Conservation (phyloP, 2,888 invertebrate species). For the Xylota segnis region DNA sequence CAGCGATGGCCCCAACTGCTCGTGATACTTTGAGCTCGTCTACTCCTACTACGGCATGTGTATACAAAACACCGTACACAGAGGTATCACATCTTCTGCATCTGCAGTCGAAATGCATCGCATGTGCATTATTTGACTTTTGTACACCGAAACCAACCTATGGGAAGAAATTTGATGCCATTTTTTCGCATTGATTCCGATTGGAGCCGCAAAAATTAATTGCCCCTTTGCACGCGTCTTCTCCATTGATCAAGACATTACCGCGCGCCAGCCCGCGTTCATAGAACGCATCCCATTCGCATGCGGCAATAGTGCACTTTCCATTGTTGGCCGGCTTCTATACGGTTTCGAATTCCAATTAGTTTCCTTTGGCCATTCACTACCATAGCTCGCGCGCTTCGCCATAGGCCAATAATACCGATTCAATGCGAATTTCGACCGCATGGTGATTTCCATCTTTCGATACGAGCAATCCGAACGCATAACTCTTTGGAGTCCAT, state of each 20-base stretch:
- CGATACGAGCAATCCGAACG: slow-evolving; percentile 70
- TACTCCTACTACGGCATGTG: slow-evolving; percentile 37
- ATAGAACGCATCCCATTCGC: slow-evolving; percentile 63
- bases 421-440: slow-evolving; percentile 56
- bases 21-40: slow-evolving; percentile 50
- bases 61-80: slow-evolving; percentile 17
- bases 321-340: slow-evolving; percentile 62
- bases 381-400: slow-evolving; percentile 3
- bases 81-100: slow-evolving; percentile 54
- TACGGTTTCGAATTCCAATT: slow-evolving; percentile 71
- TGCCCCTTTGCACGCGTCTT: slow-evolving; percentile 84
- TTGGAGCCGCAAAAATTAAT: slow-evolving; percentile 82
- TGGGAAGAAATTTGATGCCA: slow-evolving; percentile 62
- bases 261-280: slow-evolving; percentile 31
- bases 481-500: slow-evolving; percentile 59
- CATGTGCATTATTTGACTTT: slow-evolving; percentile 74
- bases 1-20: slow-evolving; percentile 49
- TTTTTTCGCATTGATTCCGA: slow-evolving; percentile 63
- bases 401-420: slow-evolving; percentile 49
- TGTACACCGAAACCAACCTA: slow-evolving; percentile 42
- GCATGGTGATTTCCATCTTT: slow-evolving; percentile 73
- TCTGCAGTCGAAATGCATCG: slow-evolving; percentile 61
- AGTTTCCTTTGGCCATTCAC: slow-evolving; percentile 69
- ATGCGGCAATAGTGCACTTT: slow-evolving; percentile 53
- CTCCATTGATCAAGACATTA: slow-evolving; percentile 79